These are phyloP conservation scores for Abrostola triplasia DNA, from an alignment of 2,888 invertebrate species.

Conservation along the genomic window DNA sequence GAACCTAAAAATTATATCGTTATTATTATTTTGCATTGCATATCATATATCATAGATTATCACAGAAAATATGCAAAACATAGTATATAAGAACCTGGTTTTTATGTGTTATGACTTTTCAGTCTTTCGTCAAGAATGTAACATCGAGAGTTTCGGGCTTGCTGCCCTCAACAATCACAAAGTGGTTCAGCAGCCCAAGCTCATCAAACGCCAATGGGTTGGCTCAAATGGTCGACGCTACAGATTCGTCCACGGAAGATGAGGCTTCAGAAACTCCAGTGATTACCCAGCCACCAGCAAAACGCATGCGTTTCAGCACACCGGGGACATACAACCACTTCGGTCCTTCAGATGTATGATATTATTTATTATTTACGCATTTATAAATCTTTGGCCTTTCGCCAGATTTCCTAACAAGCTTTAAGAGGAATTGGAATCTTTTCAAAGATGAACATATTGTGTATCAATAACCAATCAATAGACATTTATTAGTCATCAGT, in stretches of 20 bases:
- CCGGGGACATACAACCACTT: constrained; percentile 59
- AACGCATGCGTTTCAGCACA: constrained; percentile 71
- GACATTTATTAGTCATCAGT: not conserved
- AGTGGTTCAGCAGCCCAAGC: constrained; percentile 84
- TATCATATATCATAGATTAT: no score
- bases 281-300: constrained; percentile 80
- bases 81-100: no score
- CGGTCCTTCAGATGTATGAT: constrained; percentile 65
- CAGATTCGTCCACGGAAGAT: constrained; percentile 80
- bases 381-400: not conserved
- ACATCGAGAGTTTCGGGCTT: constrained; percentile 90
- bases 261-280: constrained; percentile 66
- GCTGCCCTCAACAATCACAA: constrained; percentile 88
- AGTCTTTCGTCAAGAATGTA: constrained; percentile 92
- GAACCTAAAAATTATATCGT: no score
- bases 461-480: constrained; percentile 1
- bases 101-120: constrained; percentile 63
- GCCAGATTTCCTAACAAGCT: constrained; percentile 13
- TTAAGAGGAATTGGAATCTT: not conserved
- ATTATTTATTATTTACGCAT: constrained; percentile 12
- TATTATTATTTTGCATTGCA: no score
- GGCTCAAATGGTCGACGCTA: constrained; percentile 73
- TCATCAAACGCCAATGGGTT: constrained; percentile 78
- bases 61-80: no score
- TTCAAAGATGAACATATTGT: not conserved